A percentile compares a stretch with the other conserved stretches of the same genome.
These are phyloP conservation scores for Ptilodon capucinus DNA, from an alignment of 2,888 invertebrate species.

Conservation along the genomic window DNA sequence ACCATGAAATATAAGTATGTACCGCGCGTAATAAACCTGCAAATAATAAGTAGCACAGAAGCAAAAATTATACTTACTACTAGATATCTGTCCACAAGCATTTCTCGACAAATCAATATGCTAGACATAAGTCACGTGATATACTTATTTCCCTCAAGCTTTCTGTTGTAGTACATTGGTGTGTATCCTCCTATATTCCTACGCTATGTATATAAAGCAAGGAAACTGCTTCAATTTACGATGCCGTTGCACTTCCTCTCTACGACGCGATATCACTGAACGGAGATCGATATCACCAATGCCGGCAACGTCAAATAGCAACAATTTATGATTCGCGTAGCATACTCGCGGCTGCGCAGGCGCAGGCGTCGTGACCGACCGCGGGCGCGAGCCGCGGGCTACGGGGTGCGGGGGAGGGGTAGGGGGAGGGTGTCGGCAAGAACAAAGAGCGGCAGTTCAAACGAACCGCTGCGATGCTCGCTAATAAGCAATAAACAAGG, in stretches of 20 bases:
- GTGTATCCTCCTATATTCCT: neutral
- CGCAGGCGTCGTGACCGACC: conserved; percentile 62
- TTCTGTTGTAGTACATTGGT: no score
- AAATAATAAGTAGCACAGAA: no score
- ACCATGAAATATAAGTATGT: no score
- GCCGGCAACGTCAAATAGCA: conserved; percentile 77
- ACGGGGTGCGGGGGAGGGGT: conserved; percentile 32
- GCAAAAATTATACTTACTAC: no score
- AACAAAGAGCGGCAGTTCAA: conserved; percentile 78
- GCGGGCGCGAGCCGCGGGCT: conserved; percentile 33
- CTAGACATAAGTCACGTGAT: no score
- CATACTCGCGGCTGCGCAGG: conserved; percentile 60
- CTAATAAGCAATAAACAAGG: conserved; percentile 83
- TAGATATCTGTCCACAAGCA: no score
- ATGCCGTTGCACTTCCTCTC: conserved; percentile 66
- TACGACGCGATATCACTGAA: conserved; percentile 68
- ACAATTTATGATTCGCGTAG: conserved; percentile 79
- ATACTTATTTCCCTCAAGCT: no score
- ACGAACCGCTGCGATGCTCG: conserved; percentile 74
- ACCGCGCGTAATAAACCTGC: no score
- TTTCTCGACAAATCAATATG: no score
- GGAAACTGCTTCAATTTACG: conserved; percentile 44
- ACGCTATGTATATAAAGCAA: conserved; percentile 18
- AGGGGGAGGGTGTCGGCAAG: conserved; percentile 64
- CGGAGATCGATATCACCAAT: conserved; percentile 74